Conservation (phyloP, 2,113 vertebrate genomes). For the Ciconia maguari region DNA sequence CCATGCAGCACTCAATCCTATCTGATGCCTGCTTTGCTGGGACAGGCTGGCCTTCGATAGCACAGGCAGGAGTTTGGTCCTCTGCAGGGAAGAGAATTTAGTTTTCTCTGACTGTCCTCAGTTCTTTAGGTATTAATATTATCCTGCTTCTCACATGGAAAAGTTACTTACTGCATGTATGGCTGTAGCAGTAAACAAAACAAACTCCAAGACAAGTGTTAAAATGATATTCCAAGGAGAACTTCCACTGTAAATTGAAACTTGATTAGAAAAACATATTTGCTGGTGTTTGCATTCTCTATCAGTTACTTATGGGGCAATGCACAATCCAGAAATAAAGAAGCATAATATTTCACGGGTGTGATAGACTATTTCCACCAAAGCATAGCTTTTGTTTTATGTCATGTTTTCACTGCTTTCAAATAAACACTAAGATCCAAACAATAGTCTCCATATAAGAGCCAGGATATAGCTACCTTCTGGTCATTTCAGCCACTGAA, state of each 20-base stretch:
- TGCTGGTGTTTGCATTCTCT: not conserved
- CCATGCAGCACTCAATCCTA: not conserved
- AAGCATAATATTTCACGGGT: not conserved
- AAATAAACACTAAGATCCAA: not conserved
- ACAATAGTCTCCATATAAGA: not conserved
- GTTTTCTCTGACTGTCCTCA: not conserved
- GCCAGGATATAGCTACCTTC: not conserved
- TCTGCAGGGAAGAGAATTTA: not conserved
- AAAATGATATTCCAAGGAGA: not conserved
- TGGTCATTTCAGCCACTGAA: not conserved
- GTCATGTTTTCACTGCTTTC: not conserved
- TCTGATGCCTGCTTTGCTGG: not conserved
- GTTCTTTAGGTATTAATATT: not conserved
- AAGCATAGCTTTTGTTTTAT: not conserved
- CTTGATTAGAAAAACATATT: constrained; percentile 3
- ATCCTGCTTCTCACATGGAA: not conserved
- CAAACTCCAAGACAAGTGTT: not conserved
- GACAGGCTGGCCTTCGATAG: not conserved
- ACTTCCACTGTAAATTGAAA: not conserved
- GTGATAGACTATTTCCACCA: not conserved
- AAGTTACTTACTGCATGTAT: not conserved
- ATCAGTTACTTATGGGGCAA: not conserved
- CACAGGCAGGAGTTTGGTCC: not conserved
- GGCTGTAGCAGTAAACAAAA: not conserved
- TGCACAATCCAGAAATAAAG: constrained; percentile 8